Evolutionary conservation across 2,888 invertebrate species (phyloP).

Genomic region (Ceriagrion tenellum): DNA sequence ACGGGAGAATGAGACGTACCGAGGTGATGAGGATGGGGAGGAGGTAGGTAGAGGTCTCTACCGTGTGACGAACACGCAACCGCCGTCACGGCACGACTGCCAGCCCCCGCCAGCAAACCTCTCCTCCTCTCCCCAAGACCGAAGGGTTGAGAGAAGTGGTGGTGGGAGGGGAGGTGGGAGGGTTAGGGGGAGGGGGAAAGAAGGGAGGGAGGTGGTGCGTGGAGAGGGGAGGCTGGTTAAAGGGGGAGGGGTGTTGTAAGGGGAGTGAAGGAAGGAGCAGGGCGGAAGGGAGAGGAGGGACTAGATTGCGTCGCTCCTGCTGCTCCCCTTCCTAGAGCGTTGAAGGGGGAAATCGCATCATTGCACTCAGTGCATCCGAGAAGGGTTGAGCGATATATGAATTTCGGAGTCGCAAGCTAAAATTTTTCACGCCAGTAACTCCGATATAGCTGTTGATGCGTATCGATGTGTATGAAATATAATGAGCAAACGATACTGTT

Average conservation of each 20-base stretch:
- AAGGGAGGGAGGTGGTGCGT: background rate
- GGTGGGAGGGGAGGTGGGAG: background rate
- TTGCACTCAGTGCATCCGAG: background rate
- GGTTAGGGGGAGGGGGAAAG: background rate
- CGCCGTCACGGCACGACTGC: conserved; percentile 59
- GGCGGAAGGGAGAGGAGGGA: too few species aligned
- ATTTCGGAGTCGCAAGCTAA: too few species aligned
- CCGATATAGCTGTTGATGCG: too few species aligned
- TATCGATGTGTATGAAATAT: too few species aligned
- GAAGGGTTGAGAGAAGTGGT: background rate
- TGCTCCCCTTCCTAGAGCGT: too few species aligned
- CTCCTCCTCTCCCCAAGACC: background rate
- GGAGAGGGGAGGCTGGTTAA: background rate
- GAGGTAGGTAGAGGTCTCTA: background rate
- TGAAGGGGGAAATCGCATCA: background rate
- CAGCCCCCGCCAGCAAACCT: background rate
- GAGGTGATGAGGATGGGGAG: background rate
- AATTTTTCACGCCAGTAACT: too few species aligned
- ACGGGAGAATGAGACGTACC: background rate
- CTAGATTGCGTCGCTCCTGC: too few species aligned
- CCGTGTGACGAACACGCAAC: conserved; percentile 60
- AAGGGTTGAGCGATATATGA: too few species aligned
- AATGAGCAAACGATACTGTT: too few species aligned
- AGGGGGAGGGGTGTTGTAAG: background rate
- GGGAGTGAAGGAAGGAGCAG: too few species aligned